Evolutionary conservation across 2,113 vertebrate species (phyloP), one percentile per base, ranked within the genome.

Genomic region (Porphyrio hochstetteri): DNA sequence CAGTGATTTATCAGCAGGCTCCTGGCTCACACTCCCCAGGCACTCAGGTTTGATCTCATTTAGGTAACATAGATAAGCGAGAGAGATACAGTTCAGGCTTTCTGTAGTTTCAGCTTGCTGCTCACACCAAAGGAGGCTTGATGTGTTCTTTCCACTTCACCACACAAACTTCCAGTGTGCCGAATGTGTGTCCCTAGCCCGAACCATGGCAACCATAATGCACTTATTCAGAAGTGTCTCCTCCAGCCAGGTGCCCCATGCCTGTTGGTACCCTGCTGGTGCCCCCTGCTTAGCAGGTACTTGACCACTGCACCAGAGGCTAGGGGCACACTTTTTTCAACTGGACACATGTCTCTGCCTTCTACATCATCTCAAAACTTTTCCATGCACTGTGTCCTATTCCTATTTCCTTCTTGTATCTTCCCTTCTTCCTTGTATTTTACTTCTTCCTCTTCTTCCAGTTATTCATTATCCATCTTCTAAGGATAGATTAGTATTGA

Each of bases 1-100:
- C 79, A 69, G 50, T 76, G 85, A 93, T 93, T 76, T 92, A 87
- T 93, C 52, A 52, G n/a, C 82, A 71, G 40, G 35, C 57, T 86
- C 59, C 44, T 74, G 79, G 55, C 35, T 95, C 67, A 85, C 67
- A 55, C 20, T 95, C 50, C 44, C 80, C 81, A 72, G 44, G 63
- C n/a, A 40, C 64, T 87, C 78, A 81, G 74, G 74, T 84, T 90
- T 88, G 69, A 33, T 86, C 48, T 89, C 19, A 7, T 67, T 77
- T 59, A 82, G 36, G 46, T 74, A 85, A 31, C 33, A 23, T 16
- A 82, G 86, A 24, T 84, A 40, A 91, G 46, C 20, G 18, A 85
- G 48, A 59, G 21, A 12, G 56, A 13, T 2, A 0, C 16, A n/a
- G 20, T 69, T 61, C 38, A 61, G 44, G 52, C 33, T 76, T 76